A percentile compares a stretch with the other conserved stretches of the same genome.
Conservation (phyloP, 2,888 invertebrate genomes). For the Dynastes grantii region DNA sequence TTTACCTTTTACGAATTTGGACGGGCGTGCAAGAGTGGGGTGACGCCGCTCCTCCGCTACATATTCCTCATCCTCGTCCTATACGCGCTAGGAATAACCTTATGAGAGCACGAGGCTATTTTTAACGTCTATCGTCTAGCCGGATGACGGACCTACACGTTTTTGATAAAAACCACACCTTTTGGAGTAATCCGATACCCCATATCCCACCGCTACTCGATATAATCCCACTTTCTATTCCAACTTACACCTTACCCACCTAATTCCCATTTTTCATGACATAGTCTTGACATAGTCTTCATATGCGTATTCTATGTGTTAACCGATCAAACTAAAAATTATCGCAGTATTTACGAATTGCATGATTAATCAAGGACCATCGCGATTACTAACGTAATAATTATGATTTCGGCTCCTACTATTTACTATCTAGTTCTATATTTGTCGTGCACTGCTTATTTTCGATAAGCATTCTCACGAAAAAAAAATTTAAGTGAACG, state of each 20-base stretch:
- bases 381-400: too few species aligned
- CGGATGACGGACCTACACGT: constrained; percentile 64
- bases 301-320: too few species aligned
- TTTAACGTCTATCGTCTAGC: constrained; percentile 62
- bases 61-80: not conserved
- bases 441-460: too few species aligned
- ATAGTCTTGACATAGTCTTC: too few species aligned
- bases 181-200: constrained; percentile 68
- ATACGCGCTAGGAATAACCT: constrained; percentile 69
- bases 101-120: constrained; percentile 72
- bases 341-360: too few species aligned
- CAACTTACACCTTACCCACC: not conserved
- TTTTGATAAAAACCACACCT: constrained; percentile 68
- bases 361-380: too few species aligned
- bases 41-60: not conserved
- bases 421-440: too few species aligned
- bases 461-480: too few species aligned
- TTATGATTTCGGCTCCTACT: too few species aligned
- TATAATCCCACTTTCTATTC: not conserved
- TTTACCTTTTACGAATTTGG: constrained; percentile 41
- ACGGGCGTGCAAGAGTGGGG: constrained; percentile 25
- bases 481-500: too few species aligned
- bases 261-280: too few species aligned
- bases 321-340: too few species aligned
- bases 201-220: constrained; percentile 9